Evolutionary conservation across 2,113 vertebrate genomes (phyloP), one percentile per base, ranked within the genome.

Genomic region (Acrocephalus arundinaceus): DNA sequence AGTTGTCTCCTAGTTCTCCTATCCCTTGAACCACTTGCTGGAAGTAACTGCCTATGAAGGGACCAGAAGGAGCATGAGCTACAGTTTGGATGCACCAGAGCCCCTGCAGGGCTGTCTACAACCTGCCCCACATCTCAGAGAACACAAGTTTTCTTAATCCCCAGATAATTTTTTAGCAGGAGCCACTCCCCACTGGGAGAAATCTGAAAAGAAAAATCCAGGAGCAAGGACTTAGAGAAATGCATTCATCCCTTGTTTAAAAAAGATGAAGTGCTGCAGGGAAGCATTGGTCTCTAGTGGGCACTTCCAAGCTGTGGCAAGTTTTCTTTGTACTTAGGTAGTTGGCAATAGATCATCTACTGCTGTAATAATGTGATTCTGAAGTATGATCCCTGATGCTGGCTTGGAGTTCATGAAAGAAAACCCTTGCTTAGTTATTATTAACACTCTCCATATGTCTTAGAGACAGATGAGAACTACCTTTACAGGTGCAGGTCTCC

Each of bases 311-410:
- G 59, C 82, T 75, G 82, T 0, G 0, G 67, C 78, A 96, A 70
- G 63, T 87, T 91, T 70, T 87, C 74, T 61, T 61, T 6, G 17
- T 54, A 66, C 62, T 82, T 85, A 77, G 43, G 31, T 87, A 70
- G 87, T 3, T 76, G 54, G 71, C 78, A 89, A 65, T 90, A 91
- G 81, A 85, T 96, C 74, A 85, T 70, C 63, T 80, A 19, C 39
- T 87, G 59, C 66, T 93, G 78, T 41, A 95, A 89, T 87, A 94
- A 80, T 9, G 30, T 24, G 66, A 85, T 37, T 89, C 57, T 89
- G 45, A 91, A 85, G 52, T 72, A 72, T 1, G 10, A 76, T 82
- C 21, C 25, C 67, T 83, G 66, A 58, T 73, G 68, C n/a, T 65
- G 39, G 6, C 58, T 83, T 57, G 61, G 66, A 65, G 52, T 87